Base-by-base conservation (phyloP, 1,140 invertebrate species). In the Drosophila subpulchrella region DNA sequence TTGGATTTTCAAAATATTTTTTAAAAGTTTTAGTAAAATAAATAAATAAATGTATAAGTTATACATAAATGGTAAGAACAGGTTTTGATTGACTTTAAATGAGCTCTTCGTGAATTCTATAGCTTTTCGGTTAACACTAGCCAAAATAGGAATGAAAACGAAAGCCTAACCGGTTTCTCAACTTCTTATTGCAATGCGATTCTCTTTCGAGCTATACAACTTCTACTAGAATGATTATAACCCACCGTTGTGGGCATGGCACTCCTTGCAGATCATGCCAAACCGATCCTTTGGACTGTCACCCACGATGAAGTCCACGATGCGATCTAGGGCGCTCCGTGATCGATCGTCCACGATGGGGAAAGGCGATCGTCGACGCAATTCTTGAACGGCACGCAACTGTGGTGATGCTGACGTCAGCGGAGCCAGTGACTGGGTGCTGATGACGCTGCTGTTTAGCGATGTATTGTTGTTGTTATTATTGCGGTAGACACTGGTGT, bases 281-380 rank as follows among this genome's bases (percentile, higher is more conserved):
- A 96, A 99, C 75, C 98, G 95, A 94, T 98, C 97, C 65, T 95
- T 95, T 51, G 98, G 98, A 24, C 98, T 98, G 94, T 99, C 98
- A 38, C 98, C 98, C 17, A 99, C 95, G 48, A 99, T 92, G 92
- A 97, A 98, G 91, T 99, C 98, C 17, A 99, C 95, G 65, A 99
- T 93, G 88, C 96, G 96, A 92, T 99, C 98, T 50, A 99, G 92
- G 47, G 95, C 94, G 20, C 75, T 93, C 66, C 96, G 94, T 57
- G 97, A 94, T 46, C 94, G 93, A 12, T 80, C 85, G 47, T 92
- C 90, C 1, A 92, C 78, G 17, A 92, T 78, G 13, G 92, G 92
- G 61, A 91, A 92, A 0, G 92, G 91, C 8, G 89, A 92, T 48
- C 91, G 82, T 41, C 80, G 75, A 78, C 92, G 83, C 66, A 89